Conservation (phyloP, 2,113 vertebrate species). For the Pelecanus crispus region DNA sequence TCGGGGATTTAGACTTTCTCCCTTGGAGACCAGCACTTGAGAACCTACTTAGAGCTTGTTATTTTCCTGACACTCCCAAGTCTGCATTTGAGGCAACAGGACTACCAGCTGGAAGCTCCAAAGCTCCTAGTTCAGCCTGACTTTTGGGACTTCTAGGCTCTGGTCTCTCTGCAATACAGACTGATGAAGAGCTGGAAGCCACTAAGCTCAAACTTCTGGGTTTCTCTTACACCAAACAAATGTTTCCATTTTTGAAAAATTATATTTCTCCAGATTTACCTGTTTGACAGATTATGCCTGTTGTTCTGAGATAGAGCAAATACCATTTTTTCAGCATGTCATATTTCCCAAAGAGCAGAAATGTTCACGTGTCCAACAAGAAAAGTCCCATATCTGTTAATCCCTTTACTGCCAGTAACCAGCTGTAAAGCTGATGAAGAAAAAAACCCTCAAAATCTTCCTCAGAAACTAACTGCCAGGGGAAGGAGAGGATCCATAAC, state of each 20-base stretch:
- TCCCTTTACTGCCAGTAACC: neutral
- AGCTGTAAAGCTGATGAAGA: neutral
- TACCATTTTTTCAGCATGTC: neutral
- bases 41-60: neutral
- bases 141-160: neutral
- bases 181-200: neutral
- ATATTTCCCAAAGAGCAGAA: neutral
- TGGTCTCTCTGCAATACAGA: neutral
- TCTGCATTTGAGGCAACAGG: neutral
- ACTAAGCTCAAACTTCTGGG: neutral
- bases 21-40: neutral
- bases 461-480: neutral
- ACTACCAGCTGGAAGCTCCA: neutral
- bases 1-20: neutral
- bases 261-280: neutral
- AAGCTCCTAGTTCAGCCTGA: neutral
- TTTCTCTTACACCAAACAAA: neutral
- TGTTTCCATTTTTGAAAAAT: neutral
- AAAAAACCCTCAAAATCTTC: neutral
- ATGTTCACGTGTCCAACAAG: neutral
- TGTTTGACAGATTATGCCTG: neutral
- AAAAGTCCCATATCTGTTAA: neutral
- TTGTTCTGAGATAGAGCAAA: neutral
- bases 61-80: neutral
- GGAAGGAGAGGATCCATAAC: neutral